Evolutionary conservation across 2,888 invertebrate genomes (phyloP).

Genomic region (Steromphala cineraria): DNA sequence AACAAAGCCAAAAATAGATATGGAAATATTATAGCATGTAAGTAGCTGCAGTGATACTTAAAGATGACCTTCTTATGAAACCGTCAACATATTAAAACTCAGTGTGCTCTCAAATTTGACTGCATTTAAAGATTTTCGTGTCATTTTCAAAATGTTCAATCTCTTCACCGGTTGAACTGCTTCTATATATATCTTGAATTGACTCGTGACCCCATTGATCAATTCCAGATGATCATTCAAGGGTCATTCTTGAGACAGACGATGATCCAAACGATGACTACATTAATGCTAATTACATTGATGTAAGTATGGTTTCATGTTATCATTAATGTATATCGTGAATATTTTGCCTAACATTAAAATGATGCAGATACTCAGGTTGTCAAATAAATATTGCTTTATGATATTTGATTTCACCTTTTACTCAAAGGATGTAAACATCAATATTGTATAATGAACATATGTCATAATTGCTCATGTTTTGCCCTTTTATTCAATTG

Average conservation of each 20-base stretch:
- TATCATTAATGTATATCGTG: not conserved
- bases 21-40: constrained; percentile 74
- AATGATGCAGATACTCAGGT: no score
- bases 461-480: no score
- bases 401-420: no score
- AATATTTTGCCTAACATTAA: no score
- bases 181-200: not conserved
- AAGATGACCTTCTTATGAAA: no score
- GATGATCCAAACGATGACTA: constrained; percentile 71
- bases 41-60: constrained; percentile 45
- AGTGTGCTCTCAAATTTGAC: no score
- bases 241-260: constrained; percentile 68
- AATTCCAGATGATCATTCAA: constrained; percentile 71
- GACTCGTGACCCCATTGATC: not conserved
- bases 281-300: constrained; percentile 74
- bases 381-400: no score
- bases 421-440: no score
- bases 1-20: constrained; percentile 74
- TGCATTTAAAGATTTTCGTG: not conserved
- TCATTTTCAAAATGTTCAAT: not conserved
- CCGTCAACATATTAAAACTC: no score
- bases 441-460: no score
- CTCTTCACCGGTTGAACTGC: no score
- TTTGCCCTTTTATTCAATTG: not conserved
- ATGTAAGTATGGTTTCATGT: constrained; percentile 61